phyloP scores from a whole-genome alignment of 2,888 invertebrate genomes.

The Julus scanicus region DNA sequence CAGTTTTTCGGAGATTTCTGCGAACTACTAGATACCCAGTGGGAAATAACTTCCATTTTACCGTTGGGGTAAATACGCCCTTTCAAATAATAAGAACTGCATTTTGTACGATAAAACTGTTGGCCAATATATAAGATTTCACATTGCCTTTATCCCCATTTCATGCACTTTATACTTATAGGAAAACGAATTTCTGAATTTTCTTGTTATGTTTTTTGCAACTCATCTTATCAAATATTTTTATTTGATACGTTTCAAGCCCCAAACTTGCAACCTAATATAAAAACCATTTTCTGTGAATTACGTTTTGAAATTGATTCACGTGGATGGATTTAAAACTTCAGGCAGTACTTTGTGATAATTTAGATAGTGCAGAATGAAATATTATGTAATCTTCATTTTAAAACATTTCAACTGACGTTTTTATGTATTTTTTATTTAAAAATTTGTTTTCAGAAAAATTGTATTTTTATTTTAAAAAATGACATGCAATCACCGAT shows the following conservation, averaged over 20 bases:
- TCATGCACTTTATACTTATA: background rate
- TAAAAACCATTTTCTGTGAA: background rate
- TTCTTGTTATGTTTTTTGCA: background rate
- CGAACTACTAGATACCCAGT: background rate
- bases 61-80: background rate
- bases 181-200: background rate
- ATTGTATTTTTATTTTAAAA: too few relatives aligned
- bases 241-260: background rate
- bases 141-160: background rate
- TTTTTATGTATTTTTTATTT: too few relatives aligned
- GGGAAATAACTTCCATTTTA: background rate
- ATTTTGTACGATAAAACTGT: background rate
- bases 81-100: background rate
- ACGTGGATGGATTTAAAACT: too few relatives aligned
- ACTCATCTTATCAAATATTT: background rate
- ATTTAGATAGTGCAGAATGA: too few relatives aligned
- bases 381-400: too few relatives aligned
- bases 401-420: too few relatives aligned
- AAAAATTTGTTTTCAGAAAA: too few relatives aligned
- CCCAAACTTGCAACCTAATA: background rate
- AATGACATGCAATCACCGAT: too few relatives aligned
- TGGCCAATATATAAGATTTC: background rate
- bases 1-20: background rate
- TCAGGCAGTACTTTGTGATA: too few relatives aligned
- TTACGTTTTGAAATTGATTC: background rate